These are phyloP conservation scores for Mimas tiliae DNA, from an alignment of 2,888 invertebrate species.

Conservation along the genomic window DNA sequence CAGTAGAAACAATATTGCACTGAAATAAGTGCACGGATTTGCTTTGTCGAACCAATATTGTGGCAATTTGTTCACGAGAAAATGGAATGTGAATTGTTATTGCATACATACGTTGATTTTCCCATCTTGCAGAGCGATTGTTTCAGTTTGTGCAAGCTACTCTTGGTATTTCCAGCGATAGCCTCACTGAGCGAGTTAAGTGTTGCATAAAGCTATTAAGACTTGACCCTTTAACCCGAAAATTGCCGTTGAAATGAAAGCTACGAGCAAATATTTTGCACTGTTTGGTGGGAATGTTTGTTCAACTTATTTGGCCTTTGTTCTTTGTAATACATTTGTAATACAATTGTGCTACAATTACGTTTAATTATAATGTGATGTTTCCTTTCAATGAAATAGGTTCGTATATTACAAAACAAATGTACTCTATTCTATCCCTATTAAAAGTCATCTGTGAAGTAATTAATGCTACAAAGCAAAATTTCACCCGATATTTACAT, in stretches of 20 bases:
- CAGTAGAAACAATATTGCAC: slow-evolving; percentile 24
- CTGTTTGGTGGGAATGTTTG: not conserved
- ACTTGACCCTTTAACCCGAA: slow-evolving; percentile 1
- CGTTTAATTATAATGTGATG: not conserved
- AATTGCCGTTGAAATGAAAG: not conserved
- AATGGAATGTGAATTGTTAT: slow-evolving; percentile 60
- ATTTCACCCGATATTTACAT: too few relatives aligned
- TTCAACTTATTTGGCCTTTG: not conserved
- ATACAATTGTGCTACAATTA: not conserved
- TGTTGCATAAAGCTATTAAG: slow-evolving; percentile 5
- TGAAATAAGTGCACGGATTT: slow-evolving; percentile 36
- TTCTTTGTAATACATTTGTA: not conserved
- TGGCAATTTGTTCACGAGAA: slow-evolving; percentile 50
- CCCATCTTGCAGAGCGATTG: slow-evolving; percentile 38
- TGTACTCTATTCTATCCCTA: too few relatives aligned
- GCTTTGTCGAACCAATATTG: slow-evolving; percentile 46
- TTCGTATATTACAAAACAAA: too few relatives aligned
- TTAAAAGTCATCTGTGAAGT: too few relatives aligned
- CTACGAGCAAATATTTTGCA: not conserved
- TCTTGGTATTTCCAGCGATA: slow-evolving; percentile 24
- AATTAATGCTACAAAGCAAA: too few relatives aligned
- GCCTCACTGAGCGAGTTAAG: not conserved
- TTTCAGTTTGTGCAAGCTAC: slow-evolving; percentile 36
- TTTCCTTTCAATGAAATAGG: not conserved
- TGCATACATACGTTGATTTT: slow-evolving; percentile 50